A percentile compares a stretch with the other conserved stretches of the same genome.
Conservation (phyloP, 2,113 vertebrate species). For the Leptobrachium leishanense region DNA sequence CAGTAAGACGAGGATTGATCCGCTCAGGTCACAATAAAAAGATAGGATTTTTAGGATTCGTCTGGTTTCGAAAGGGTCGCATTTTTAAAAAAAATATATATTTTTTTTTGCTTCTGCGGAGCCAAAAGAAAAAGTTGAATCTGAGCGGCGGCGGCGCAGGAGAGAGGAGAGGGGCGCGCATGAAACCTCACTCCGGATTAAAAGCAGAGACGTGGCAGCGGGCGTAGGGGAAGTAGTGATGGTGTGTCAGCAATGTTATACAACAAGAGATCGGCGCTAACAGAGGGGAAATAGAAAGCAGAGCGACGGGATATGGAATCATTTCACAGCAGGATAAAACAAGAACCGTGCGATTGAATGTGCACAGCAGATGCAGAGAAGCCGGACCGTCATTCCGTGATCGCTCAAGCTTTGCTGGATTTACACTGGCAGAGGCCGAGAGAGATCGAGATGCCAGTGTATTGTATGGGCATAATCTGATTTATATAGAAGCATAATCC, state of each 20-base stretch:
- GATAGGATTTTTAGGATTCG: not conserved
- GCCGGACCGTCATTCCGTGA: too few relatives aligned
- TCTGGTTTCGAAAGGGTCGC: not conserved
- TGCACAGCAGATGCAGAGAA: too few relatives aligned
- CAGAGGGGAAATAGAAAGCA: not conserved
- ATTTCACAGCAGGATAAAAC: not conserved
- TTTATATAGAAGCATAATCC: too few relatives aligned
- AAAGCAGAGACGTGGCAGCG: constrained; percentile 2
- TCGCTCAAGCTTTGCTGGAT: too few relatives aligned
- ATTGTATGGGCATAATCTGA: too few relatives aligned
- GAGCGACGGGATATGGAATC: not conserved
- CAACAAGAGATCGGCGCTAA: not conserved
- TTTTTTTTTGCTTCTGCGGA: not conserved
- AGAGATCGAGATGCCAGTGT: too few relatives aligned
- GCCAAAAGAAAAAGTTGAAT: constrained; percentile 22
- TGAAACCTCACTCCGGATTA: constrained; percentile 11
- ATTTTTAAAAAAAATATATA: not conserved
- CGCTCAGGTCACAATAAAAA: too few relatives aligned
- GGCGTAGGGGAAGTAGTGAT: not conserved
- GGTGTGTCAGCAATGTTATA: constrained; percentile 9
- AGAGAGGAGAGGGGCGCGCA: constrained; percentile 20
- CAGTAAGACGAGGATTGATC: too few relatives aligned
- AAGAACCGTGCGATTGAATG: too few relatives aligned
- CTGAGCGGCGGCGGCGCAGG: not conserved
- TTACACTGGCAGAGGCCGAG: too few relatives aligned